Percentiles rank a stretch among this genome's conserved stretches.
Evolutionary conservation across 2,113 vertebrate genomes (phyloP).

Genomic region (Pachypanchax playfairii): DNA sequence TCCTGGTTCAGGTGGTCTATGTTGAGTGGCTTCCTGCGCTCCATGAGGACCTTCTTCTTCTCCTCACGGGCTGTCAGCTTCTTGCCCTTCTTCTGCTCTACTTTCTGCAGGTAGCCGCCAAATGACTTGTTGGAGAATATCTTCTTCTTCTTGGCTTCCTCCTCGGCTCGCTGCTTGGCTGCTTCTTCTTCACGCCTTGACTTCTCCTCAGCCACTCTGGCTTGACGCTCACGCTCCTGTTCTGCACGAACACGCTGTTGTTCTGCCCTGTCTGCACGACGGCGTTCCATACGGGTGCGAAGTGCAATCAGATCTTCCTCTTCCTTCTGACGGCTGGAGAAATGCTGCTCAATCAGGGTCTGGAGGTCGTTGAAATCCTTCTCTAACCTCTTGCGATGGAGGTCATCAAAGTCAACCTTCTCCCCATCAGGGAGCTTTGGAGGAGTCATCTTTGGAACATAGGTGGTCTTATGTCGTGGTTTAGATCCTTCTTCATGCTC

Average conservation of each 20-base stretch:
- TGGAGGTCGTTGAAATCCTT: constrained; percentile 95
- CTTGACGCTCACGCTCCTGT: constrained; percentile 88
- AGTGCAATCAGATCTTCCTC: constrained; percentile 92
- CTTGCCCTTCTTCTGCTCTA: constrained; percentile 82
- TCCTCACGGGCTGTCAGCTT: constrained; percentile 82
- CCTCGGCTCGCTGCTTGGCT: constrained; percentile 85
- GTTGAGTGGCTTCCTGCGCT: constrained; percentile 81
- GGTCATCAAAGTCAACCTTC: constrained; percentile 95
- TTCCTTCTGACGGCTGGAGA: constrained; percentile 93
- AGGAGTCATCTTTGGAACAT: constrained; percentile 89
- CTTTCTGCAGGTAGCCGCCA: constrained; percentile 80
- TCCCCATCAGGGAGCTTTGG: constrained; percentile 96
- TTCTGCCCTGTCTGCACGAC: constrained; percentile 89
- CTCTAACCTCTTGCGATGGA: constrained; percentile 93
- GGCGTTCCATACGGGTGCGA: constrained; percentile 89
- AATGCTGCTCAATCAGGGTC: constrained; percentile 90
- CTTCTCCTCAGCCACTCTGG: constrained; percentile 86
- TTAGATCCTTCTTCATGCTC: constrained; percentile 72
- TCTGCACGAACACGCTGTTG: constrained; percentile 90
- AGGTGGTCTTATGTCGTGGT: constrained; percentile 83
- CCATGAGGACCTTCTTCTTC: constrained; percentile 80
- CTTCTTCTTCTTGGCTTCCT: constrained; percentile 94
- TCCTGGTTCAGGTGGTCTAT: constrained; percentile 83
- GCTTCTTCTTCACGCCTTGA: constrained; percentile 91
- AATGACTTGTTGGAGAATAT: constrained; percentile 88